Evolutionary conservation across 2,888 invertebrate species (phyloP).

Genomic region (Scaptomyza caliginosa): DNA sequence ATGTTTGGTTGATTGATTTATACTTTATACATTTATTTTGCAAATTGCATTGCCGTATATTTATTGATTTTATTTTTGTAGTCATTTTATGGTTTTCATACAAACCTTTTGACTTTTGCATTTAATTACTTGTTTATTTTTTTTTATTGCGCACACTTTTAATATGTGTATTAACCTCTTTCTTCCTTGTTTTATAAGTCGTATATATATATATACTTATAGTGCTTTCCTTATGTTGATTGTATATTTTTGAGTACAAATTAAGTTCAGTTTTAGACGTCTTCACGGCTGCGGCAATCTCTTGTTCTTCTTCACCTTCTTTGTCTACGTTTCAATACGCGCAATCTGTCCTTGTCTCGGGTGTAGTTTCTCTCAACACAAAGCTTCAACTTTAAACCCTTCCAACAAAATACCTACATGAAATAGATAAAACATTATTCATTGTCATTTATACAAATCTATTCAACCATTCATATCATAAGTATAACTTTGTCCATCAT

Average conservation of each 20-base stretch:
- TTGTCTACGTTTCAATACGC: not conserved
- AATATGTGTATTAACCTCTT: conserved; percentile 19
- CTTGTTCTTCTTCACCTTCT: not conserved
- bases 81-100: conserved; percentile 16
- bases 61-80: conserved; percentile 16
- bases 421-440: conserved; percentile 3
- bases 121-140: not conserved
- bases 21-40: conserved; percentile 19
- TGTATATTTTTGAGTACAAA: conserved; percentile 25
- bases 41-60: conserved; percentile 21
- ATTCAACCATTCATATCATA: conserved; percentile 17
- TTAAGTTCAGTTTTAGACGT: conserved; percentile 33
- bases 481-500: conserved; percentile 11
- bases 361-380: conserved; percentile 8
- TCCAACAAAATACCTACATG: conserved; percentile 4
- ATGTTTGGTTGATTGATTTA: conserved; percentile 4
- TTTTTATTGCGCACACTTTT: conserved; percentile 8
- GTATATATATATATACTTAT: conserved; percentile 27
- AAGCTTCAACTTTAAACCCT: conserved; percentile 2
- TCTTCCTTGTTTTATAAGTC: conserved; percentile 9
- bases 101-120: conserved; percentile 1
- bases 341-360: conserved; percentile 22
- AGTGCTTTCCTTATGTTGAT: conserved; percentile 34
- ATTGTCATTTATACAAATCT: conserved; percentile 18
- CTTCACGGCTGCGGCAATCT: conserved; percentile 30